Conservation (phyloP, 2,113 vertebrate species). For the Oreochromis aureus region DNA sequence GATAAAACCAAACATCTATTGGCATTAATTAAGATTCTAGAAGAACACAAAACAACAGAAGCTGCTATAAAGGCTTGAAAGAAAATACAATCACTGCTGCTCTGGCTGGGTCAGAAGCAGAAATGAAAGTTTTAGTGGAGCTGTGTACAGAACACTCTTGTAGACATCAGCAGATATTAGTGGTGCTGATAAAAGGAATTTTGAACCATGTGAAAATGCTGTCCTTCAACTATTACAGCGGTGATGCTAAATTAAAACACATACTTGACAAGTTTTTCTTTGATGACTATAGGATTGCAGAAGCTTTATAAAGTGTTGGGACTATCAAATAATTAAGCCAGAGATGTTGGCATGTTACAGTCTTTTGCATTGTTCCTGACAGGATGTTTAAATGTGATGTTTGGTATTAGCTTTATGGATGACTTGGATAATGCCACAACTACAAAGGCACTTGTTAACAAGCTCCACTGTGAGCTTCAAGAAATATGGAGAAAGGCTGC, state of each 20-base stretch:
- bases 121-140: fast-evolving
- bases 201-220: not conserved
- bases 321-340: not conserved
- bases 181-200: fast-evolving
- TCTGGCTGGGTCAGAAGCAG: not conserved
- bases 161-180: fast-evolving
- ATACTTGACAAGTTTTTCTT: not conserved
- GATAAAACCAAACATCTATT: not conserved
- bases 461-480: fast-evolving
- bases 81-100: not conserved
- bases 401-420: not conserved
- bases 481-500: not conserved
- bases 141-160: fast-evolving
- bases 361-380: not conserved
- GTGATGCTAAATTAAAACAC: not conserved
- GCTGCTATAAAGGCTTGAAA: not conserved
- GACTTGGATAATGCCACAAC: not conserved
- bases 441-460: not conserved
- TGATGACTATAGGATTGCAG: not conserved
- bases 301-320: fast-evolving
- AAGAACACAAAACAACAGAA: not conserved
- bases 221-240: fast-evolving
- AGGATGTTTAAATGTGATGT: not conserved
- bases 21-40: fast-evolving
- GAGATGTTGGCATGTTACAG: fast-evolving